Evolutionary conservation across 1,140 invertebrate species (phyloP).

Genomic region (Megathymus violae): DNA sequence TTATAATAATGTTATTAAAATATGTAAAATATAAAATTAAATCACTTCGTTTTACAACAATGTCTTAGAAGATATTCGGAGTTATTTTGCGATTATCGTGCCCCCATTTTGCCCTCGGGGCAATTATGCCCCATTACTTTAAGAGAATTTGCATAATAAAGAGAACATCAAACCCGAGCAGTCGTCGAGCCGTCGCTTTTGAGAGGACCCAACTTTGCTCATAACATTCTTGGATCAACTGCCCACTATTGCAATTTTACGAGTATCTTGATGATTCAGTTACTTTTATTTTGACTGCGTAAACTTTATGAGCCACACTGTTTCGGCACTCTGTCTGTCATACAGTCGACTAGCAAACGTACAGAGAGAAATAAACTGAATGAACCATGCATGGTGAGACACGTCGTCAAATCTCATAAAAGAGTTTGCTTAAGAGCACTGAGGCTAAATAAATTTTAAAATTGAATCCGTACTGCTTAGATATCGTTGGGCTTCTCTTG

Average conservation of each 20-base stretch:
- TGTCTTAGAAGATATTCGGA: slow-evolving; percentile 20
- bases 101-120: slow-evolving; percentile 9
- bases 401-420: too few relatives aligned
- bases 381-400: too few relatives aligned
- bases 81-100: slow-evolving; percentile 26
- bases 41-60: slow-evolving; percentile 14
- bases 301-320: too few relatives aligned
- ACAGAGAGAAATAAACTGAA: too few relatives aligned
- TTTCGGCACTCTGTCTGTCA: too few relatives aligned
- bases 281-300: background rate
- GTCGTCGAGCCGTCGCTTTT: slow-evolving; percentile 17
- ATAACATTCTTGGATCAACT: slow-evolving; percentile 17
- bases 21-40: slow-evolving; percentile 3
- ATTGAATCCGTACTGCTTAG: too few relatives aligned
- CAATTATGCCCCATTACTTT: slow-evolving; percentile 24
- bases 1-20: background rate
- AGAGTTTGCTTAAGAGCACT: too few relatives aligned
- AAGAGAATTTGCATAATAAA: slow-evolving; percentile 29
- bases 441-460: too few relatives aligned
- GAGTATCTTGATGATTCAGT: slow-evolving; percentile 15
- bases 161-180: slow-evolving; percentile 18
- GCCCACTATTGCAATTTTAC: slow-evolving; percentile 12
- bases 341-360: too few relatives aligned
- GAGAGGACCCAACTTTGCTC: slow-evolving; percentile 1
- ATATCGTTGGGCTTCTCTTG: too few relatives aligned